These are phyloP conservation scores for Samia ricini DNA, from an alignment of 1,140 invertebrate species.

Conservation along the genomic window DNA sequence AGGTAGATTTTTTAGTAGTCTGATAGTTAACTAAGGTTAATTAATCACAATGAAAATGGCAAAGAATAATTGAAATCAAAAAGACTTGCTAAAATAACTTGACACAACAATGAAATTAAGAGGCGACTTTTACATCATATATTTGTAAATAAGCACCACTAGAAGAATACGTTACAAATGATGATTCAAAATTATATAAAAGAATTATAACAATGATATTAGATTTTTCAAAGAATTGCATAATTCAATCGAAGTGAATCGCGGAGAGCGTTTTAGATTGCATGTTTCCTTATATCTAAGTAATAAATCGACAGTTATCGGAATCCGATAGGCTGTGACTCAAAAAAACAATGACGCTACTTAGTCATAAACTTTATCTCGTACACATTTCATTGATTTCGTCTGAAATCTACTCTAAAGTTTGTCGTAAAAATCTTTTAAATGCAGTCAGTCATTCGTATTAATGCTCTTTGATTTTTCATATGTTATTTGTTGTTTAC, in stretches of 20 bases:
- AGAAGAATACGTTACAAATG: background rate
- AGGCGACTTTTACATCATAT: no score
- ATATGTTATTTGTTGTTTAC: no score
- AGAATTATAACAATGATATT: background rate
- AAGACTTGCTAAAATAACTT: no score
- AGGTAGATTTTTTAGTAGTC: no score
- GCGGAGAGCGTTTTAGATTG: background rate
- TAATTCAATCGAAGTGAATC: background rate
- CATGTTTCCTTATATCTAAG: background rate
- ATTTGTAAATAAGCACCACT: no score
- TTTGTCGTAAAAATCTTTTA: background rate
- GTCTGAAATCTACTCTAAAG: background rate
- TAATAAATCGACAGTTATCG: background rate
- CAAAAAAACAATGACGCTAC: background rate
- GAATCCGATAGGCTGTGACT: background rate
- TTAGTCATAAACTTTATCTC: background rate
- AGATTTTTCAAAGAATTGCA: background rate
- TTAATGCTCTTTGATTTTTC: background rate
- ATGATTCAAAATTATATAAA: background rate
- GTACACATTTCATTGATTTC: background rate
- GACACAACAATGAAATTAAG: no score
- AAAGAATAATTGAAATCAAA: no score
- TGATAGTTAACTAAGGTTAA: no score
- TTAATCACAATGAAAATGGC: no score
- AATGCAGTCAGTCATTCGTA: background rate